Evolutionary conservation across 2,888 invertebrate species (phyloP), one percentile per base, ranked within the genome.

Genomic region (Syrphus vitripennis): DNA sequence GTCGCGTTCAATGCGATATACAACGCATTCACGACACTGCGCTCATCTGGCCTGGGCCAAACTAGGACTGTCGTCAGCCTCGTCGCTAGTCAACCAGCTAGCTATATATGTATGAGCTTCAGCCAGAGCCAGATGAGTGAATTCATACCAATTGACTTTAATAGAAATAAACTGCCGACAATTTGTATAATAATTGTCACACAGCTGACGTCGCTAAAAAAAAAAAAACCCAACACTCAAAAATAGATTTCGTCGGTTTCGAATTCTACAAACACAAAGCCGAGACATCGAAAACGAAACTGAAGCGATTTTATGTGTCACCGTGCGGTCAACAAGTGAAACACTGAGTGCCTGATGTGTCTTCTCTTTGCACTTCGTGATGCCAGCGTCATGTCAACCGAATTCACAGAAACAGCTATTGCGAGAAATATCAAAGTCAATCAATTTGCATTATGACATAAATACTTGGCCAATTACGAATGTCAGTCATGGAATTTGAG

Each of bases 71-170:
- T 29, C 48, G 14, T 50, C 7, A 7, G 1, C 45, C 9, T 12
- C 21, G 48, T 1, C 21, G 50, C 50, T 50, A 6, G 50, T 50
- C 50, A 50, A 24, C 24, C 24, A 26, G 7, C 26, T 14, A 50
- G n/a, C n/a, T n/a, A n/a, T n/a, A n/a, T n/a, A n/a, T n/a, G n/a
- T 34, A 34, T 63, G 12, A 50, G 55, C 14, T 61, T 37, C 57
- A 59, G 67, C 48, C 26, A 34, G 45, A 63, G 59, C 40, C 83
- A 83, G 77, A 87, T 81, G 88, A 88, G 77, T 87, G 88, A 89
- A 90, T 90, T 90, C 89, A 88, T 90, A 89, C 89, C 89, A 89
- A 90, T 90, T 90, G 89, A 88, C 81, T 88, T 89, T 89, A 90
- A 90, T 89, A 89, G 89, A 89, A 89, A 90, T 89, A 88, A 88